Percentiles rank a stretch among this genome's conserved stretches.
Evolutionary conservation across 2,888 invertebrate species (phyloP).

Genomic region (Lamellibrachia columna): DNA sequence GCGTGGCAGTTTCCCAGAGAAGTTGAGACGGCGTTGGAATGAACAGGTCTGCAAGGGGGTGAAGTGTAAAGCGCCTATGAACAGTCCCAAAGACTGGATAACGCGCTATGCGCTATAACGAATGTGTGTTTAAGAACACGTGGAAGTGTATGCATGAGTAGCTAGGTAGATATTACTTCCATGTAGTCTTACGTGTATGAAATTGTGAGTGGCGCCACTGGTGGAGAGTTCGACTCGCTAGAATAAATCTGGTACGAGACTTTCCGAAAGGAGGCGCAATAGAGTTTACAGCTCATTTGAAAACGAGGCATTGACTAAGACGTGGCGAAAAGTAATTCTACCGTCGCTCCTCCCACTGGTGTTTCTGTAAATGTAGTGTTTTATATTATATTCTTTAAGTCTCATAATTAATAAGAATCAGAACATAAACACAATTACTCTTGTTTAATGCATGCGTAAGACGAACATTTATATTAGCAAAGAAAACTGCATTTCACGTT

Average conservation of each 20-base stretch:
- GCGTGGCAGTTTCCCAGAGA: too few species aligned
- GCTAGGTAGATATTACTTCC: too few species aligned
- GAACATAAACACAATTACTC: not conserved
- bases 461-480: not conserved
- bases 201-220: not conserved
- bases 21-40: too few species aligned
- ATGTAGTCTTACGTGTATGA: not conserved
- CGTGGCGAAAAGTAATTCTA: constrained; percentile 12
- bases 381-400: not conserved
- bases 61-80: too few species aligned
- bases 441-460: not conserved
- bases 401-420: not conserved
- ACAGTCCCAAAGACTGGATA: too few species aligned
- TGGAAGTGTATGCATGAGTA: too few species aligned
- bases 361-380: not conserved
- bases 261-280: not conserved
- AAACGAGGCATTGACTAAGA: constrained; percentile 6
- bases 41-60: too few species aligned
- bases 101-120: too few species aligned
- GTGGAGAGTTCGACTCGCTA: not conserved
- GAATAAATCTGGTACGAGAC: not conserved
- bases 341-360: not conserved
- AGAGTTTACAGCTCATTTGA: not conserved
- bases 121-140: too few species aligned
- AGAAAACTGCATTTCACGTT: not conserved